Conservation (phyloP, 2,797 vertebrate genomes). For the Potorous gilbertii region DNA sequence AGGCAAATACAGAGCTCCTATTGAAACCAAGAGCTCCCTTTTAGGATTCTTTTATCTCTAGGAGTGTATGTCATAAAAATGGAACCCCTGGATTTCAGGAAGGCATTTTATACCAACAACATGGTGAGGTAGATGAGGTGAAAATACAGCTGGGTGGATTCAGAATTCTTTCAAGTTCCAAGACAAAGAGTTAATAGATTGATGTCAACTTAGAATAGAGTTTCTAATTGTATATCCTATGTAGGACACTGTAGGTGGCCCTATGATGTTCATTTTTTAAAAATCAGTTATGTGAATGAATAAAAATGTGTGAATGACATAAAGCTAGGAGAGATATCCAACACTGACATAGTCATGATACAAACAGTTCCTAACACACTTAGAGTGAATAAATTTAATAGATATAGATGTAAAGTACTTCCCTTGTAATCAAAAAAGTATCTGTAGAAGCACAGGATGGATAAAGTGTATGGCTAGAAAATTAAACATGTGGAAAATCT, state of each 20-base stretch:
- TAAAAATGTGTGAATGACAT: background rate
- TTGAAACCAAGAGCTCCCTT: background rate
- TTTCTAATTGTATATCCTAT: background rate
- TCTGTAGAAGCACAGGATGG: background rate
- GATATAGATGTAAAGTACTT: background rate
- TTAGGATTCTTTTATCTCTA: background rate
- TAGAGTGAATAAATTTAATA: background rate
- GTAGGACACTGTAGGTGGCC: background rate
- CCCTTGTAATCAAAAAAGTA: background rate
- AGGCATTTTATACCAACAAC: background rate
- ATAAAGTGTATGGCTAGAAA: background rate
- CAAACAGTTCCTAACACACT: background rate
- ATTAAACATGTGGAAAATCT: background rate
- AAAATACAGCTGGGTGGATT: background rate
- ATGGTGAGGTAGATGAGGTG: background rate
- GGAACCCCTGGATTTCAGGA: background rate
- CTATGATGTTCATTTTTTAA: background rate
- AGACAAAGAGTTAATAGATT: background rate
- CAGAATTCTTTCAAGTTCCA: background rate
- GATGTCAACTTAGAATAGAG: background rate
- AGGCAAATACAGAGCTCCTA: background rate
- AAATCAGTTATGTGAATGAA: background rate
- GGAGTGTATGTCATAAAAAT: background rate
- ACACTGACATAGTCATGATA: background rate
- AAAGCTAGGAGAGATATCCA: background rate